Evolutionary conservation across 2,888 invertebrate genomes (phyloP), one percentile per base, ranked within the genome.

Genomic region (Lasioglossum oenotherae): DNA sequence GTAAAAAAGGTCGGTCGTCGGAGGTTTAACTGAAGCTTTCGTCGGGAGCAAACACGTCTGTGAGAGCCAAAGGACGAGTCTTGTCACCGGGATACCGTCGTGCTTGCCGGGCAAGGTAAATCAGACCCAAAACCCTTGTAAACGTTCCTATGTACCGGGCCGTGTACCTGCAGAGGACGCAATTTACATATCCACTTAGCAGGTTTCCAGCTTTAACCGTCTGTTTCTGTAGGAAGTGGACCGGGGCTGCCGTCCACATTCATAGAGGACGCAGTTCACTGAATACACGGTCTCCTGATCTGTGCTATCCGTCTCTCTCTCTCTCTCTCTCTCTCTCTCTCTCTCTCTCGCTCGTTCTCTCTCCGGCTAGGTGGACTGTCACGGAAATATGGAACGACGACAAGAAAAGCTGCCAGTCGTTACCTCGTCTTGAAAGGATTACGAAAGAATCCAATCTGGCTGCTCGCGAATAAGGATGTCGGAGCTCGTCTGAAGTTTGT

Each of bases 121-220:
- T 73, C 78, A 64, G 64, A 81, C 78, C 73, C 38, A 78, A 78
- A 81, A 81, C 72, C 72, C 73, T 72, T 73, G 78, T 78, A 73
- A 78, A 78, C 72, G 81, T 57, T 44, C 60, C 44, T 46, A 41
- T 75, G 69, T 60, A 77, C 77, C 77, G 38, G 73, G 44, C 49
- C 60, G 31, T 69, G 80, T 80, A 80, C 41, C 53, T 27, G 49
- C 46, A 27, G 53, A 31, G 64, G 49, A 81, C 64, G 49, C 27
- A 64, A 73, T 81, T 81, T 81, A 60, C 81, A 81, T 78, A 81
- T 73, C 73, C 81, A 73, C 78, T 81, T 81, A 78, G 57, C 72
- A 60, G 72, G 71, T 57, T 46, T 71, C 69, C 5, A 71, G 69
- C 69, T 76, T n/a, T 38, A 67, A 76, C 80, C 76, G 53, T 71